These are phyloP conservation scores for Acrocephalus arundinaceus DNA, from an alignment of 2,113 vertebrate genomes.

Conservation along the genomic window DNA sequence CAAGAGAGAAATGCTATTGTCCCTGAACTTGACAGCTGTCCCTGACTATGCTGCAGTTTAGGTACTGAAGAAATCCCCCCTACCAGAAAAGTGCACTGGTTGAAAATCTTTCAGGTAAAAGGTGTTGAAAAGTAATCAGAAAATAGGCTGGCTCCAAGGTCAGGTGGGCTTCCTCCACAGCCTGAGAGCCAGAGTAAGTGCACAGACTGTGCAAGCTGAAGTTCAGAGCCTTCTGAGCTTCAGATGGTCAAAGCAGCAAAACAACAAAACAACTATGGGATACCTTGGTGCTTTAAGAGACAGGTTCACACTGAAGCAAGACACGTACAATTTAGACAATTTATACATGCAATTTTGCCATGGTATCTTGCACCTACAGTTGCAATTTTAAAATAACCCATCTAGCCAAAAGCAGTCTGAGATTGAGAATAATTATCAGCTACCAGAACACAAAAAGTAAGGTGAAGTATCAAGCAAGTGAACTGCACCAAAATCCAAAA, in stretches of 20 bases:
- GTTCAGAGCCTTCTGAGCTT: background rate
- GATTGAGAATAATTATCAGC: background rate
- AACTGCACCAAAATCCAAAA: background rate
- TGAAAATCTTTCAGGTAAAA: background rate
- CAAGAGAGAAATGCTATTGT: background rate
- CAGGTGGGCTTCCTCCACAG: background rate
- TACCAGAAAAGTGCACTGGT: background rate
- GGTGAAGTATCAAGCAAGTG: background rate
- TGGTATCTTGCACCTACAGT: background rate
- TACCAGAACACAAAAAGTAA: background rate
- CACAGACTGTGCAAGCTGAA: background rate
- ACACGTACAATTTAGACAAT: background rate
- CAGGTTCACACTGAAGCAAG: background rate
- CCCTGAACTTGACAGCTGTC: background rate
- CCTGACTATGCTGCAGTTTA: background rate
- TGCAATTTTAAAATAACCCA: background rate
- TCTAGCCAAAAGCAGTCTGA: background rate
- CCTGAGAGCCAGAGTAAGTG: background rate
- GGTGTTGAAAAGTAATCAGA: background rate
- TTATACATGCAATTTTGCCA: background rate
- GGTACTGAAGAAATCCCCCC: background rate
- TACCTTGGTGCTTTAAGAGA: background rate
- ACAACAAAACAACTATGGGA: background rate
- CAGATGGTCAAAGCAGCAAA: background rate
- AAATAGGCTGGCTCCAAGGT: background rate